Evolutionary conservation across 2,888 invertebrate species (phyloP), one percentile per base, ranked within the genome.

Genomic region (Adineta ricciae): DNA sequence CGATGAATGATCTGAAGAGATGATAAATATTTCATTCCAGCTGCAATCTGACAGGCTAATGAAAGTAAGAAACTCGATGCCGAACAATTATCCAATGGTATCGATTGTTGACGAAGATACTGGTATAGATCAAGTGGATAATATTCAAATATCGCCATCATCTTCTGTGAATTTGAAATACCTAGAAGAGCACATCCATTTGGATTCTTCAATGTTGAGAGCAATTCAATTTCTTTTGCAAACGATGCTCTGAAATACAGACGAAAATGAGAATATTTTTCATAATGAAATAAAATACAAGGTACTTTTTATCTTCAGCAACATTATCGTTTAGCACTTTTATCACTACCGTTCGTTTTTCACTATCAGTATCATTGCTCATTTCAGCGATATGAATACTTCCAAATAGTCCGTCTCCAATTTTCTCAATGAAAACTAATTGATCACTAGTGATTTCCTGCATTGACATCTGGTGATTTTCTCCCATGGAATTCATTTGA

Each of bases 1-100:
- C 98, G 93, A 91, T 99, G 98, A 86, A 99, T 97, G 92, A 98
- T 99, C 90, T 97, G 97, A 96, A 98, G 98, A 91, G 98, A 97
- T 85, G 96, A 95, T 46, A 99, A 92, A 91, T 99, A 99, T 89
- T 96, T 95, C 99, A 99, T 99, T 64, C 99, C 99, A 85, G 96
- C 95, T 1, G 97, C 96, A 88, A 99, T 93, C 16, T 54, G 54
- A 24, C 38, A 41, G 24, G 41, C 41, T 78, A 78, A 41, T 38
- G 38, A 78, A 2, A 78, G n/a, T 78, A 78, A 41, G n/a, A 41
- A 41, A 24, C 78, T n/a, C 41, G 41, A 54, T 41, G 54, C 46
- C 21, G 46, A 27, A 41, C n/a, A 41, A 38, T 54, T 64, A 54
- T 83, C 73, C 41, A 56, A 49, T 54, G 72, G 88, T 90, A 90